Evolutionary conservation across 2,797 vertebrate species (phyloP).

Genomic region (Helarctos malayanus): DNA sequence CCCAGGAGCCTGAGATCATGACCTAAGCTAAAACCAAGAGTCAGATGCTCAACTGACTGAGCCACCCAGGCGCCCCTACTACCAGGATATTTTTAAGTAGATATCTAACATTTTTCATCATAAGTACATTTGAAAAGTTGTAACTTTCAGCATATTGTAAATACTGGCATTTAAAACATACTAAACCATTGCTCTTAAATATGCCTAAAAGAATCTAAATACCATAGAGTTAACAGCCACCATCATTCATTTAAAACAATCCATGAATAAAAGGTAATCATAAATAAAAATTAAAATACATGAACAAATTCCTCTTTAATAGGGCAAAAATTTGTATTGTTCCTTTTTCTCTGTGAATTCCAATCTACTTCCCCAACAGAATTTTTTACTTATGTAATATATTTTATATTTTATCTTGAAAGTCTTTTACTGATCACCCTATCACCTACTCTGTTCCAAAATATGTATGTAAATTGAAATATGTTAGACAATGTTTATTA

Average conservation of each 20-base stretch:
- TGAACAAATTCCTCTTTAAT: conserved; percentile 11
- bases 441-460: neutral
- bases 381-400: neutral
- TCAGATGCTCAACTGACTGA: neutral
- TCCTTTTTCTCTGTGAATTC: neutral
- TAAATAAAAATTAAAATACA: neutral
- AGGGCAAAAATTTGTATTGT: neutral
- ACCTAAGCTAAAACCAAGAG: neutral
- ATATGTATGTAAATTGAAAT: conserved; percentile 19
- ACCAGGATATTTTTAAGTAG: conserved; percentile 1
- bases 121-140: neutral
- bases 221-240: neutral
- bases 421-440: neutral
- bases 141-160: conserved; percentile 27
- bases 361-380: neutral
- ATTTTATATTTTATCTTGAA: conserved; percentile 59
- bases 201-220: neutral
- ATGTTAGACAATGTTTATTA: neutral
- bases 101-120: conserved; percentile 16
- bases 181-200: neutral
- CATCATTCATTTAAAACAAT: neutral
- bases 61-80: neutral
- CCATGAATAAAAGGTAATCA: too few species aligned
- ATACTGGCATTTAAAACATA: conserved; percentile 20
- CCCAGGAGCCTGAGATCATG: neutral